phyloP scores from a whole-genome alignment of 2,888 invertebrate species.

The Eupithecia subfuscata region DNA sequence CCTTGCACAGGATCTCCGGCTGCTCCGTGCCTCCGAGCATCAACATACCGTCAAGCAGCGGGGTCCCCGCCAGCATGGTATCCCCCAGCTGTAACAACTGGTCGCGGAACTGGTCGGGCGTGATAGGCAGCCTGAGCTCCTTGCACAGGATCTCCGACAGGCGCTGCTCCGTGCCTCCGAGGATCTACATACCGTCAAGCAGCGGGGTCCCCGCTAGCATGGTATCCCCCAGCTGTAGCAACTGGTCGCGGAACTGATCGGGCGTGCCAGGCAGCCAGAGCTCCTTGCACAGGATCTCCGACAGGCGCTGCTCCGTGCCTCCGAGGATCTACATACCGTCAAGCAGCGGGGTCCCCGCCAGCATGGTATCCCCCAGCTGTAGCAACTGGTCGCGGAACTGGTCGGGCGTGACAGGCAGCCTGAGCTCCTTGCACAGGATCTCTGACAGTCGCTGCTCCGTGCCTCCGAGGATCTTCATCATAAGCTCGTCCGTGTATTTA shows the following conservation, averaged over 20 bases:
- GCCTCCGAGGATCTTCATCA: conserved; percentile 90
- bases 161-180: conserved; percentile 48
- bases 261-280: conserved; percentile 88
- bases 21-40: neutral
- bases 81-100: conserved; percentile 85
- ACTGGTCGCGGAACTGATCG: conserved; percentile 86
- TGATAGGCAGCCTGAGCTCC: conserved; percentile 87
- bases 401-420: conserved; percentile 86
- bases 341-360: conserved; percentile 85
- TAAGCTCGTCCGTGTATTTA: conserved; percentile 90
- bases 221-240: conserved; percentile 83
- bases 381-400: conserved; percentile 87
- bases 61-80: conserved; percentile 84
- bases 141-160: conserved; percentile 87
- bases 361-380: conserved; percentile 83
- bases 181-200: conserved; percentile 86
- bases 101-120: conserved; percentile 86
- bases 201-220: conserved; percentile 85
- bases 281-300: conserved; percentile 87
- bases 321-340: conserved; percentile 84
- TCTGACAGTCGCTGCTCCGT: conserved; percentile 88
- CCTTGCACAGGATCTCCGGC: conserved; percentile 86
- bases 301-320: conserved; percentile 72
- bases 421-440: conserved; percentile 87
- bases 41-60: conserved; percentile 87